Percentiles rank a stretch among this genome's conserved stretches.
phyloP scores from a whole-genome alignment of 2,113 vertebrate genomes.

The Potamarius usumacintae region DNA sequence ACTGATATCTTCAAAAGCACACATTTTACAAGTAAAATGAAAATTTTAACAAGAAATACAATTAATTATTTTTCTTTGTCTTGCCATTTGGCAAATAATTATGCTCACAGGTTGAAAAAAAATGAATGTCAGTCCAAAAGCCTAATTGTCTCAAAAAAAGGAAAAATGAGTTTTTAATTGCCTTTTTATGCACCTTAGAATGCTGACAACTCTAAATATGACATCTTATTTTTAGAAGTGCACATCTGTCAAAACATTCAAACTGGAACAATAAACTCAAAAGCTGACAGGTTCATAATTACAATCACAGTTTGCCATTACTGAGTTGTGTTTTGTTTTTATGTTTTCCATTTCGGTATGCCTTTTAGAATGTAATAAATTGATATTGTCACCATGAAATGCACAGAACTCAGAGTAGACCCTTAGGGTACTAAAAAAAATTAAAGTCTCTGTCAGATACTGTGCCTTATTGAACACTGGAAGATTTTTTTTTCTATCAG shows the following conservation, averaged over 20 bases:
- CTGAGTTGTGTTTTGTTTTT: slow-evolving; percentile 39
- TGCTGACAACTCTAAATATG: slow-evolving; percentile 13
- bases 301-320: slow-evolving; percentile 26
- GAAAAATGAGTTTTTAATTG: slow-evolving; percentile 45
- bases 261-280: slow-evolving; percentile 15
- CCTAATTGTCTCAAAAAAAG: slow-evolving; percentile 37
- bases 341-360: slow-evolving; percentile 26
- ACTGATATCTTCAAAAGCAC: slow-evolving; percentile 17
- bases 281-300: slow-evolving; percentile 51
- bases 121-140: slow-evolving; percentile 4
- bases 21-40: not conserved
- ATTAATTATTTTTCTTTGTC: not conserved
- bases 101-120: slow-evolving; percentile 5
- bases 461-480: slow-evolving; percentile 7
- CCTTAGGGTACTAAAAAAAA: slow-evolving; percentile 14
- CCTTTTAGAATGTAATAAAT: slow-evolving; percentile 26
- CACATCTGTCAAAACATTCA: slow-evolving; percentile 28
- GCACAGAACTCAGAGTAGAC: not conserved
- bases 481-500: not conserved
- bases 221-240: slow-evolving; percentile 23
- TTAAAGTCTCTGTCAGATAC: slow-evolving; percentile 20
- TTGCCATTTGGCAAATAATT: slow-evolving; percentile 12
- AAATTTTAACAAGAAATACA: not conserved
- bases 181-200: slow-evolving; percentile 17
- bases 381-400: slow-evolving; percentile 35